These are phyloP conservation scores for Nannospalax galili DNA, from an alignment of 2,113 vertebrate genomes.

Conservation along the genomic window DNA sequence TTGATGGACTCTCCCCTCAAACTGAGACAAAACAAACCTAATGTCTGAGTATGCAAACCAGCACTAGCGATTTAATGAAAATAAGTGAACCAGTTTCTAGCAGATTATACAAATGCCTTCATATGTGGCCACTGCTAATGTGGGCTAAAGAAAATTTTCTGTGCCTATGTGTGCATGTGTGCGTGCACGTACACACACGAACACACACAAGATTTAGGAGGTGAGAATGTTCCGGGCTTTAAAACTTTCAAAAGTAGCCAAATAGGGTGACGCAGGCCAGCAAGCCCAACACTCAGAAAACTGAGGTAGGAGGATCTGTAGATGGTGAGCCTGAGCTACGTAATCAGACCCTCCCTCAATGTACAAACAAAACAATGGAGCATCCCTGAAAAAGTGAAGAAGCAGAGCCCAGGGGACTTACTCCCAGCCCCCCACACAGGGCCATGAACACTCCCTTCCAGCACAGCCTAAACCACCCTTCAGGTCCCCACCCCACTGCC, in stretches of 20 bases:
- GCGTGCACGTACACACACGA: not conserved
- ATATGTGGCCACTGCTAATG: too few species aligned
- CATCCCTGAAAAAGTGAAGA: not conserved
- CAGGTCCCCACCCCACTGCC: rapidly evolving
- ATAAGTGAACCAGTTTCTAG: not conserved
- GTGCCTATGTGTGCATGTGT: not conserved
- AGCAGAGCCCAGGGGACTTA: not conserved
- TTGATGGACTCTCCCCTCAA: not conserved
- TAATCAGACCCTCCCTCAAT: not conserved
- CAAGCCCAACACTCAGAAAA: not conserved
- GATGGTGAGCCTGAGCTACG: not conserved
- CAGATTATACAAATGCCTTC: not conserved
- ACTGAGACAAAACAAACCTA: not conserved
- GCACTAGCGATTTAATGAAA: not conserved
- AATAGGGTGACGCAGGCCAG: not conserved
- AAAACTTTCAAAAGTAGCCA: not conserved
- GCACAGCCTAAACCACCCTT: not conserved
- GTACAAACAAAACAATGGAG: not conserved
- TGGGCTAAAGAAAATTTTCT: too few species aligned
- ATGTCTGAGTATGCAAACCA: not conserved
- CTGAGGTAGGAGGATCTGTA: not conserved
- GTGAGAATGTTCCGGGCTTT: not conserved
- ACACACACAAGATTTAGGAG: not conserved
- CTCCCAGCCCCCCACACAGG: not conserved
- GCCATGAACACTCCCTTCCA: not conserved